Evolutionary conservation across 2,113 vertebrate species (phyloP).

Genomic region (Herpetotheres cachinnans): DNA sequence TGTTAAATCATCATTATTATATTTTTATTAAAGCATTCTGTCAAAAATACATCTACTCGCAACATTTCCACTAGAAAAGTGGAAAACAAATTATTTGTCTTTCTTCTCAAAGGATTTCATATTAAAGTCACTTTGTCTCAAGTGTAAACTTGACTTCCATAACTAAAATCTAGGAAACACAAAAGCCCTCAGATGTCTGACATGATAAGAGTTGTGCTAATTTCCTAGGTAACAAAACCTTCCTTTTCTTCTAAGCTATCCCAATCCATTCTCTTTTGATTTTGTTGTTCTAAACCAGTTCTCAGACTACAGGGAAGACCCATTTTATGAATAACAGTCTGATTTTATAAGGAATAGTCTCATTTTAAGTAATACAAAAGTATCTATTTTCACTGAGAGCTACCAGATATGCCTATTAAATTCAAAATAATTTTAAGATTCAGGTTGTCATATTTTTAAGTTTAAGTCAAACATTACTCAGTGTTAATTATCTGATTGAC

Average conservation of each 20-base stretch:
- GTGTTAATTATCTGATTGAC: not conserved
- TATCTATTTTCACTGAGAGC: not conserved
- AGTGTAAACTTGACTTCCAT: not conserved
- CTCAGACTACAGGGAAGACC: not conserved
- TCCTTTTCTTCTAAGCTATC: not conserved
- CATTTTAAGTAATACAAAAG: not conserved
- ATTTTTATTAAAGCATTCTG: not conserved
- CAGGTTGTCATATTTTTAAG: not conserved
- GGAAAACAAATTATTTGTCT: not conserved
- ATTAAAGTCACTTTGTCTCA: not conserved
- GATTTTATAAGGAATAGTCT: not conserved
- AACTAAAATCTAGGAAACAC: not conserved
- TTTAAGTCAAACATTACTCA: not conserved
- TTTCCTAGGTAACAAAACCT: conserved; percentile 6
- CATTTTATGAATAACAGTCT: not conserved
- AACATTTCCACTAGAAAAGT: not conserved
- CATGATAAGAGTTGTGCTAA: not conserved
- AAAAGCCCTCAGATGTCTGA: not conserved
- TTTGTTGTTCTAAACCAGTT: not conserved
- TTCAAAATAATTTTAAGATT: not conserved
- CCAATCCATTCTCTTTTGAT: not conserved
- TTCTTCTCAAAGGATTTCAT: not conserved
- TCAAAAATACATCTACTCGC: not conserved
- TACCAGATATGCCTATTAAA: not conserved
- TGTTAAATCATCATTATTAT: not conserved